Conservation (phyloP, 2,888 invertebrate genomes). For the Drosophila barbarae region DNA sequence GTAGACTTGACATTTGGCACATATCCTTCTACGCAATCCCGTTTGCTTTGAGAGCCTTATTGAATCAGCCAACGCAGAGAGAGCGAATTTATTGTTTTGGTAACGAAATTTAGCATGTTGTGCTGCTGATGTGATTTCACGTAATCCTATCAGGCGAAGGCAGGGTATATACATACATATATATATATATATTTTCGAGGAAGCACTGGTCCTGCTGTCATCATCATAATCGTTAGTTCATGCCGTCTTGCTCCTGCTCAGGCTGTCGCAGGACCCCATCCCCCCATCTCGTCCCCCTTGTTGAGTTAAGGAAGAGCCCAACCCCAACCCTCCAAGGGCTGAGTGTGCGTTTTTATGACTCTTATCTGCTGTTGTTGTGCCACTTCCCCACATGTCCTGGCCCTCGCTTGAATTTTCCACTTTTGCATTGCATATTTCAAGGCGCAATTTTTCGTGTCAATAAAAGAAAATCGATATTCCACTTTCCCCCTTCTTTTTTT, state of each 20-base stretch:
- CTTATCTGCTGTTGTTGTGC: conserved; percentile 59
- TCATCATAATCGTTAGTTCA: conserved; percentile 68
- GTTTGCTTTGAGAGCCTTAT: conserved; percentile 7
- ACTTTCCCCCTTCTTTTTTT: neutral
- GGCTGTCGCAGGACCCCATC: conserved; percentile 6
- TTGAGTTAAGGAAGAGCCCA: conserved; percentile 28
- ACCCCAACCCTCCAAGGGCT: neutral
- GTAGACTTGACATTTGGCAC: conserved; percentile 2
- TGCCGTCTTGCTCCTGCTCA: conserved; percentile 26
- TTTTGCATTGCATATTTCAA: conserved; percentile 68
- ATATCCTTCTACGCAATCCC: conserved; percentile 3
- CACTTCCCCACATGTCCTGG: conserved; percentile 23
- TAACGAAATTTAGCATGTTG: conserved; percentile 11
- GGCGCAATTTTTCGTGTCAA: conserved; percentile 70
- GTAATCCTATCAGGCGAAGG: neutral
- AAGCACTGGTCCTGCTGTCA: conserved; percentile 43
- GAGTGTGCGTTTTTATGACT: conserved; percentile 66
- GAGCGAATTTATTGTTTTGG: conserved; percentile 17
- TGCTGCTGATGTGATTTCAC: conserved; percentile 12
- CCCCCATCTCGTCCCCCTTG: conserved; percentile 4
- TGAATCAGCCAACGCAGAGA: neutral
- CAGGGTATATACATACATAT: conserved; percentile 17
- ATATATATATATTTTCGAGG: neutral
- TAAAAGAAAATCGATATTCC: conserved; percentile 67
- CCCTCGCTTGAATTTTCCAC: conserved; percentile 43